Evolutionary conservation across 1,140 invertebrate species (phyloP), one percentile per base, ranked within the genome.

Genomic region (Mercenaria mercenaria): DNA sequence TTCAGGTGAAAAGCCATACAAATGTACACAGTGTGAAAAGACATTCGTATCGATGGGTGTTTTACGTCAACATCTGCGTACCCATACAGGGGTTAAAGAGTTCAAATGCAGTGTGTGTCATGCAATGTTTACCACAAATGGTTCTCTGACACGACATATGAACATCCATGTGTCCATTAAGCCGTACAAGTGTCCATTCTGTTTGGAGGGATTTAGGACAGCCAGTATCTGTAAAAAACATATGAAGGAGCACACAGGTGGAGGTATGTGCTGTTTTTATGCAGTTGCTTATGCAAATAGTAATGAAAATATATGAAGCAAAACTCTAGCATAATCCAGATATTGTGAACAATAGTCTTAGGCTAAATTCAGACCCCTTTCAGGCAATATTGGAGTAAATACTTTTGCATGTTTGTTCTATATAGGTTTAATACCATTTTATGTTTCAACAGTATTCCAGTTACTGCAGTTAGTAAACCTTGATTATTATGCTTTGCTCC

Each of bases 141-240:
- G 95, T 29, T 95, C 95, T 13, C 92, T 96, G 13, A 93, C 92
- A 13, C 92, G 95, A 6, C 96, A 96, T 88, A 94, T 95, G 94
- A 88, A 92, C 37, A 94, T 95, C 20, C 96, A 96, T 89, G 91
- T 90, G 8, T 91, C 90, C 15, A 90, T 80, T 20, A 92, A 93
- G 47, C 93, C 94, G 18, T 94, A 93, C 85, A 94, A 94, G 37
- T 97, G 97, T 91, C 90, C 94, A 1, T 93, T 95, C 59, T 97
- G 97, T 92, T 90, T 91, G 8, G 93, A 95, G 26, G 95, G 93
- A 83, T 97, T 97, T 91, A 94, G 95, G 20, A 96, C 96, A 0
- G 95, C 95, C 4, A 89, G 93, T 15, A 94, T 95, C 37, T 95
- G 96, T 41, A 96, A 94, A 67, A 93, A 96, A 34, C 97, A 97